phyloP scores from a whole-genome alignment of 2,113 vertebrate genomes.

The Trichechus manatus region DNA sequence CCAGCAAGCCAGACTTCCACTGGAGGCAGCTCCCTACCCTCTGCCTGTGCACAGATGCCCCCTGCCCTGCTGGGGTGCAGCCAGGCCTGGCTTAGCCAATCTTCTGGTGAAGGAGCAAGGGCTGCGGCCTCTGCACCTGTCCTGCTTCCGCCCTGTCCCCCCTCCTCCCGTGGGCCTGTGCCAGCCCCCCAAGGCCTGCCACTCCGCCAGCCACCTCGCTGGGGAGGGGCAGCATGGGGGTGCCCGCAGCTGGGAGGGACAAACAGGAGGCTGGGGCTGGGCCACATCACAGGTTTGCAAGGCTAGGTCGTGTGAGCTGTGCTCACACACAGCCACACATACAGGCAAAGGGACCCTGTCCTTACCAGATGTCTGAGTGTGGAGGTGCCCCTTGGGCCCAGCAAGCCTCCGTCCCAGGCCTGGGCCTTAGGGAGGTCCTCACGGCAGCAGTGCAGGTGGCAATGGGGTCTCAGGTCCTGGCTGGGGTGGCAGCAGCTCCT shows the following conservation, averaged over 20 bases:
- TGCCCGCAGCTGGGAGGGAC: not conserved
- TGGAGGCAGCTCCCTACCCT: not conserved
- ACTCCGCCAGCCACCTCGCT: not conserved
- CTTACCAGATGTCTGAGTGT: constrained; percentile 70
- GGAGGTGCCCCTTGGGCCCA: not conserved
- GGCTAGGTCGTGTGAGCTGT: constrained; percentile 24
- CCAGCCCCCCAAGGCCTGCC: constrained; percentile 20
- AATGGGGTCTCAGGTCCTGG: constrained; percentile 69
- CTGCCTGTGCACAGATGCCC: not conserved
- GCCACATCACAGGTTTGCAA: not conserved
- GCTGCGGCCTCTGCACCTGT: not conserved
- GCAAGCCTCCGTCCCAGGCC: constrained; percentile 5
- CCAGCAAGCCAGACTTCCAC: not conserved
- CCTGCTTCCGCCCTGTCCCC: not conserved
- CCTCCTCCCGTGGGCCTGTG: not conserved
- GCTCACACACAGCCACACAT: constrained; percentile 44
- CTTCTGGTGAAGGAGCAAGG: not conserved
- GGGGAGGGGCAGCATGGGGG: not conserved
- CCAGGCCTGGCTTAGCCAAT: not conserved
- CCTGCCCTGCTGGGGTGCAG: not conserved
- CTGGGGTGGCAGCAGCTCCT: constrained; percentile 84
- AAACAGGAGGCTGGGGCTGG: not conserved
- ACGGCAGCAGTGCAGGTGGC: not conserved
- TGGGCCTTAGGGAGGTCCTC: constrained; percentile 31
- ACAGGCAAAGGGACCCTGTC: constrained; percentile 40